These are phyloP conservation scores for Plusia festucae DNA, from an alignment of 2,888 invertebrate genomes.

Conservation along the genomic window DNA sequence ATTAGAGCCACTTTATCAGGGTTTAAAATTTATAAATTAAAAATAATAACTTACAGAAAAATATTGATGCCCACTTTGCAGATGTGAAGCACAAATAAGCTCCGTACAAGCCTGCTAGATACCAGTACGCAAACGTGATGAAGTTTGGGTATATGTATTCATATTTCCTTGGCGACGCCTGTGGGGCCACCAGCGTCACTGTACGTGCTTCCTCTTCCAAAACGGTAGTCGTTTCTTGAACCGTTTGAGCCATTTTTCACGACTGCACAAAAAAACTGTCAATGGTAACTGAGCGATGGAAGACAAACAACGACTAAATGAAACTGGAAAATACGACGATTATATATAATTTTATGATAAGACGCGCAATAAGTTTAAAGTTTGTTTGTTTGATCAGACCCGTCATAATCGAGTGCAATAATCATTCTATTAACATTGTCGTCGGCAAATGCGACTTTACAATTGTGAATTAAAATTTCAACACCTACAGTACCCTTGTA, in stretches of 20 bases:
- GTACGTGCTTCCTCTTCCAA: conserved; percentile 27
- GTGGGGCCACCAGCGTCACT: conserved; percentile 35
- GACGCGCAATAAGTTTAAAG: too few relatives aligned
- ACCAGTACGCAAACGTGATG: conserved; percentile 63
- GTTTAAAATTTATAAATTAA: too few relatives aligned
- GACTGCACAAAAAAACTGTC: conserved; percentile 15
- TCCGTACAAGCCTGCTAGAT: conserved; percentile 67
- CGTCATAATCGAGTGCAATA: too few relatives aligned
- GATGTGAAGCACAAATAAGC: conserved; percentile 65
- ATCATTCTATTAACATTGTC: too few relatives aligned
- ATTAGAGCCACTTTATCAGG: too few relatives aligned
- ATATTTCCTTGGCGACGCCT: conserved; percentile 57
- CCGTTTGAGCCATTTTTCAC: conserved; percentile 24
- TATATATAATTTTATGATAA: too few relatives aligned
- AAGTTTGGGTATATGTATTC: conserved; percentile 65
- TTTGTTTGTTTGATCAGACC: too few relatives aligned
- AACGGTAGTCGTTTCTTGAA: conserved; percentile 2
- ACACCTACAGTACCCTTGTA: too few relatives aligned
- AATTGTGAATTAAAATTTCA: too few relatives aligned
- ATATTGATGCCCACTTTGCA: conserved; percentile 64
- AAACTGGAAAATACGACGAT: too few relatives aligned
- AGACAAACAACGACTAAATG: too few relatives aligned
- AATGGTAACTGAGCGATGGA: neutral
- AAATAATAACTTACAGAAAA: conserved; percentile 62
- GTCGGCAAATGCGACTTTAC: too few relatives aligned